Evolutionary conservation across 2,888 invertebrate genomes (phyloP).

Genomic region (Rhimphoctona megacephalus): DNA sequence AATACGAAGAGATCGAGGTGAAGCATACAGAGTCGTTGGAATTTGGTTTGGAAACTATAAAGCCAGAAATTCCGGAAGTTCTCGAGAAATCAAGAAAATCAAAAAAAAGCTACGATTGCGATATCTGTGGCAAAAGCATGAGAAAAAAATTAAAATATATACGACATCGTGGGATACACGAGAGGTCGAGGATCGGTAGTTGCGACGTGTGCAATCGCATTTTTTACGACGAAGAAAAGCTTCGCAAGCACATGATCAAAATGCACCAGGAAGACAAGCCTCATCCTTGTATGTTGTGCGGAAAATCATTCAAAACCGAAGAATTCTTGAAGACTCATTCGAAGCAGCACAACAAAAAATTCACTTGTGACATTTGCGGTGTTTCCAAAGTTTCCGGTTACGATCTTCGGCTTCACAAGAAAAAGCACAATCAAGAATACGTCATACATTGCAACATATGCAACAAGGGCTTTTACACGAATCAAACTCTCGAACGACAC

Average conservation of each 20-base stretch:
- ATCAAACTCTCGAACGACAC: constrained; percentile 85
- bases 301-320: constrained; percentile 86
- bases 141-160: constrained; percentile 72
- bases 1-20: constrained; percentile 50
- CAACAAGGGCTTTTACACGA: constrained; percentile 86
- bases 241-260: constrained; percentile 86
- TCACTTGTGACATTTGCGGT: constrained; percentile 80
- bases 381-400: constrained; percentile 79
- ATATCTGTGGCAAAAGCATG: constrained; percentile 74
- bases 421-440: constrained; percentile 86
- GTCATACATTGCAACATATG: constrained; percentile 85
- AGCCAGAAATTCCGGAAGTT: not conserved
- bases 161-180: constrained; percentile 74
- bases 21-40: constrained; percentile 53
- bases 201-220: constrained; percentile 85
- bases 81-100: constrained; percentile 42
- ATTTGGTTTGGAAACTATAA: constrained; percentile 31
- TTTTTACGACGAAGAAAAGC: constrained; percentile 85
- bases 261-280: constrained; percentile 86
- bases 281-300: constrained; percentile 86
- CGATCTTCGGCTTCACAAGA: constrained; percentile 84
- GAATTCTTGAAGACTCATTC: constrained; percentile 85
- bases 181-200: constrained; percentile 58
- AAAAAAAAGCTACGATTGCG: constrained; percentile 73
- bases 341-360: constrained; percentile 85